A percentile compares a stretch with the other conserved stretches of the same genome.
phyloP scores from a whole-genome alignment of 2,797 vertebrate species.

The Gymnodraco acuticeps region DNA sequence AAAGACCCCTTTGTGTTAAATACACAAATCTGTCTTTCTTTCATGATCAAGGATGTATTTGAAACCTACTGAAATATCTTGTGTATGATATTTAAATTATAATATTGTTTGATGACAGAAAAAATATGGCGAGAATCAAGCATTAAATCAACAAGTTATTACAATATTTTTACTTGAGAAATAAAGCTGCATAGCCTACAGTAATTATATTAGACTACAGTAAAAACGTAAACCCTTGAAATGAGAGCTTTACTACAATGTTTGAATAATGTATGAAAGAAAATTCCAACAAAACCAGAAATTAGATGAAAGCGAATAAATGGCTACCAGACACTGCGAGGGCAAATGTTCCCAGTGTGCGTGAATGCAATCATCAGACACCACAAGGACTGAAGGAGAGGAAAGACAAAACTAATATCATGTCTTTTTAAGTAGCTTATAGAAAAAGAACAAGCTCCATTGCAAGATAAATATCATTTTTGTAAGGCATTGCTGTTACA shows the following conservation, averaged over 20 bases:
- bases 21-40: background rate
- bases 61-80: background rate
- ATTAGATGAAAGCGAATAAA: background rate
- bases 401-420: no score
- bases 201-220: background rate
- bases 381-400: background rate
- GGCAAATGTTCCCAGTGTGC: background rate
- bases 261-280: background rate
- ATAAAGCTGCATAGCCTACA: background rate
- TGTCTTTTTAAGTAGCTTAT: no score
- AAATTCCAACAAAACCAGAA: background rate
- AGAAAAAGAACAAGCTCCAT: no score
- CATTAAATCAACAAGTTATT: constrained; percentile 29
- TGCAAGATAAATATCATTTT: no score
- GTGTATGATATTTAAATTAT: background rate
- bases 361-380: background rate
- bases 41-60: background rate
- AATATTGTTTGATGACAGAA: background rate
- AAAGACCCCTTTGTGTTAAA: background rate
- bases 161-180: background rate
- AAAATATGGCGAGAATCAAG: background rate
- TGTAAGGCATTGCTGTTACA: no score
- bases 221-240: background rate
- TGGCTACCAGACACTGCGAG: background rate
- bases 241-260: background rate